Conservation (phyloP, 1,140 invertebrate genomes). For the Lepidurus couesii region DNA sequence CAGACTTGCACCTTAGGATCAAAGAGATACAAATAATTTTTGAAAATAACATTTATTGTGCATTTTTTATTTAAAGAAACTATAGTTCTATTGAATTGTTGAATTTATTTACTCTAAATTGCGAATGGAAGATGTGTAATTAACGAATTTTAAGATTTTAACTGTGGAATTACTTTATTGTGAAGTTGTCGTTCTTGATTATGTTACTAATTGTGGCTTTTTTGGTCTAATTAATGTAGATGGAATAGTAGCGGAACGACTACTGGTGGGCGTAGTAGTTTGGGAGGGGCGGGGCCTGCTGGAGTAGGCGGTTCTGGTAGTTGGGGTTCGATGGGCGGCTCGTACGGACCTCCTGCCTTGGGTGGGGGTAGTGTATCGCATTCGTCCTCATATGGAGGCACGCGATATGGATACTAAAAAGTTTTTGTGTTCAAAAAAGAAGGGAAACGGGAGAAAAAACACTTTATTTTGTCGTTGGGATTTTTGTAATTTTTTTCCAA, state of each 20-base stretch:
- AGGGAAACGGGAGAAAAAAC: not conserved
- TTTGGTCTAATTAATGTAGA: not conserved
- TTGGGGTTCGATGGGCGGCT: not conserved
- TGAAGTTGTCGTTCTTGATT: no score
- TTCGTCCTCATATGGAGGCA: not conserved
- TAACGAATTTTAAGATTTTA: no score
- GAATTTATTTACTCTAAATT: no score
- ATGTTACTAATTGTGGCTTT: no score
- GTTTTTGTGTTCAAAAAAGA: not conserved
- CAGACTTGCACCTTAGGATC: slow-evolving; percentile 17
- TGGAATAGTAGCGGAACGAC: not conserved
- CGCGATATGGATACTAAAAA: not conserved
- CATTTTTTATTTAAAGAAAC: no score
- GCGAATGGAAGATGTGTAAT: no score
- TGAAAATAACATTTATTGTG: no score
- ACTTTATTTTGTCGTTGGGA: not conserved
- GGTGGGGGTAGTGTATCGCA: not conserved
- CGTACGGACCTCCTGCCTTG: not conserved
- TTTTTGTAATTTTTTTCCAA: not conserved
- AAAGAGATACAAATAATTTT: not conserved
- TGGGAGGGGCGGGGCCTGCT: not conserved
- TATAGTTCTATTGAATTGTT: no score
- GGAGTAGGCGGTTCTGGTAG: not conserved
- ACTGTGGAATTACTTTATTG: no score
- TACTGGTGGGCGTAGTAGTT: not conserved